phyloP scores from a whole-genome alignment of 35 echinoderm and acorn worm genomes.

The Lytechinus variegatus region DNA sequence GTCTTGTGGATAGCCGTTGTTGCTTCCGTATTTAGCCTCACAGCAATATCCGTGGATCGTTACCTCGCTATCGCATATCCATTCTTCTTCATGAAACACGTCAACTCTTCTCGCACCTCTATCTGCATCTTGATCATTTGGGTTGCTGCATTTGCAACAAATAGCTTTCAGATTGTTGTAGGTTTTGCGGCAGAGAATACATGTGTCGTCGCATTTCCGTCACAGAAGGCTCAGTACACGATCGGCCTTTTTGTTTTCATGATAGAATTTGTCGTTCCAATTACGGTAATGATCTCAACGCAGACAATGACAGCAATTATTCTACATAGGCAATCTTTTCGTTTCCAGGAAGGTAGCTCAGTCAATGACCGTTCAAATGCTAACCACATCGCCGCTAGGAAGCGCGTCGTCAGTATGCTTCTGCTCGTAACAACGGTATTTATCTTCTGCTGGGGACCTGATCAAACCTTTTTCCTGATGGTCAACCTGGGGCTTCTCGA shows the following conservation, averaged over 20 bases:
- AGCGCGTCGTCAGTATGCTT: not conserved
- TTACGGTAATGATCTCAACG: not conserved
- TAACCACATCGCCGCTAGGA: not conserved
- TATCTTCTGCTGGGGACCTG: constrained; percentile 27
- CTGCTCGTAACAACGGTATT: not conserved
- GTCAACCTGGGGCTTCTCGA: not conserved
- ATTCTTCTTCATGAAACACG: not conserved
- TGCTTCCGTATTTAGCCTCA: not conserved
- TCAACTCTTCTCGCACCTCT: not conserved
- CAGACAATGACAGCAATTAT: not conserved
- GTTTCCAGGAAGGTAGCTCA: not conserved
- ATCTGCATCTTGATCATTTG: not conserved
- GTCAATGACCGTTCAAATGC: not conserved
- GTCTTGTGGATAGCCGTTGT: not conserved
- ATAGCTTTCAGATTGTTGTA: not conserved
- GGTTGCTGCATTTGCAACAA: not conserved
- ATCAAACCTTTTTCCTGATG: constrained; percentile 9
- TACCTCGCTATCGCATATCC: not conserved
- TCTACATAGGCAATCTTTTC: not conserved
- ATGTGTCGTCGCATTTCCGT: not conserved
- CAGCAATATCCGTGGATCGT: not conserved
- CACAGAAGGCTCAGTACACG: not conserved
- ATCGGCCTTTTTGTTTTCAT: not conserved
- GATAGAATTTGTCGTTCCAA: not conserved
- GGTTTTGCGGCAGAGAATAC: not conserved